A percentile compares a stretch with the other conserved stretches of the same genome.
Conservation (phyloP, 2,888 invertebrate genomes). For the Mimas tiliae region DNA sequence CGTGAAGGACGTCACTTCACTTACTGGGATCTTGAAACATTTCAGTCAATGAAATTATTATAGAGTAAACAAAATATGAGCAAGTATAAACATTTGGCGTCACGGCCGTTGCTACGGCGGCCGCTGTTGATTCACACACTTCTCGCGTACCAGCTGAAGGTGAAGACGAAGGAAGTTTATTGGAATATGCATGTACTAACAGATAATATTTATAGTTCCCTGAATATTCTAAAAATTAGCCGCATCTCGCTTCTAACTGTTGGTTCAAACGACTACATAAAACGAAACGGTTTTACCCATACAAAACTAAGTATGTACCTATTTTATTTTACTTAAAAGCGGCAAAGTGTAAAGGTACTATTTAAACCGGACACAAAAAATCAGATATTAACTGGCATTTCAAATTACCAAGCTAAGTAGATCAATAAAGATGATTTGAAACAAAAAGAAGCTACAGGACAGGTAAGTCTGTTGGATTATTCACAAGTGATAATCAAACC, state of each 20-base stretch:
- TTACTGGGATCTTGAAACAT: conserved; percentile 54
- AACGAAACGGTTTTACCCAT: background rate
- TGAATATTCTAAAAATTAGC: conserved; percentile 74
- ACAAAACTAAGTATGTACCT: background rate
- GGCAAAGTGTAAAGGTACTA: background rate
- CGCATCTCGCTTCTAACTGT: conserved; percentile 51
- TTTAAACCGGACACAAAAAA: background rate
- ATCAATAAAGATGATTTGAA: conserved; percentile 2
- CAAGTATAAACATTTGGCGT: conserved; percentile 69
- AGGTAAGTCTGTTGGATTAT: background rate
- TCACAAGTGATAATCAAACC: background rate
- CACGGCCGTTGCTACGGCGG: conserved; percentile 71
- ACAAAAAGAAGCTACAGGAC: background rate
- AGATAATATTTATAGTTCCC: conserved; percentile 77
- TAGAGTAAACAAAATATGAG: conserved; percentile 73
- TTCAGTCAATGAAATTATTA: conserved; percentile 78
- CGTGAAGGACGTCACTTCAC: conserved; percentile 38
- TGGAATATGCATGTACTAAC: conserved; percentile 60
- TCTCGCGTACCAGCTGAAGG: conserved; percentile 64
- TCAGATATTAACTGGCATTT: background rate
- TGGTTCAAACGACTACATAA: conserved; percentile 6
- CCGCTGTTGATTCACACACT: conserved; percentile 67
- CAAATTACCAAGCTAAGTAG: background rate
- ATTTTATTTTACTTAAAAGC: background rate
- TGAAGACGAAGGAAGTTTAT: conserved; percentile 77